Evolutionary conservation across 2,113 vertebrate species (phyloP).

Genomic region (Nothoprocta perdicaria): DNA sequence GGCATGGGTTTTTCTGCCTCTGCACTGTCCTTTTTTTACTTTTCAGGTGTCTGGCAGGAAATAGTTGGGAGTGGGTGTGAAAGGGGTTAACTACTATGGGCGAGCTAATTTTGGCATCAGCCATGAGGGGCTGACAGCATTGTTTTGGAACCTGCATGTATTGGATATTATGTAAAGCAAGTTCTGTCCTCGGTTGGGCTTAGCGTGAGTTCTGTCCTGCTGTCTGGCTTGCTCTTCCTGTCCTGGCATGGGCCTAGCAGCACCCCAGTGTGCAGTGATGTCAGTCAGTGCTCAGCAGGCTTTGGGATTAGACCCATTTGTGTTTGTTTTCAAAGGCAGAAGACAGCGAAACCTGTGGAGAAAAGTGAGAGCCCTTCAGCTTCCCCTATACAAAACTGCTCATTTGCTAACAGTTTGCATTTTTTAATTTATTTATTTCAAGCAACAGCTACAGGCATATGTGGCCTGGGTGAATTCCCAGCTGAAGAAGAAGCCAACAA

Average conservation of each 20-base stretch:
- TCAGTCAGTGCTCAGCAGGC: neutral
- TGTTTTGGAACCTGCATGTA: neutral
- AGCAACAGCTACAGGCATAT: slow-evolving; percentile 95
- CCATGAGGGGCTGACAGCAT: accelerated
- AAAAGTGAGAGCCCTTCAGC: neutral
- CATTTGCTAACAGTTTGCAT: neutral
- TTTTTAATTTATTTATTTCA: slow-evolving; percentile 36
- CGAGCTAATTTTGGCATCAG: neutral
- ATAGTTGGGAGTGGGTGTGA: neutral
- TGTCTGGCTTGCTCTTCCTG: neutral
- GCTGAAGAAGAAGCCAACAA: slow-evolving; percentile 87
- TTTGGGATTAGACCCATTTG: neutral
- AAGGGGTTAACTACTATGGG: neutral
- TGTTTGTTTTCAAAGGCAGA: neutral
- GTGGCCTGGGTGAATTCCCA: slow-evolving; percentile 98
- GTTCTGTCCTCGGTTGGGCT: neutral
- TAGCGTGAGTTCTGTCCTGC: neutral
- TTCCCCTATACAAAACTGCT: neutral
- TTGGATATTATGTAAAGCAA: neutral
- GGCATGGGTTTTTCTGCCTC: neutral
- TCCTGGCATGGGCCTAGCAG: neutral
- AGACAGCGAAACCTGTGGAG: neutral
- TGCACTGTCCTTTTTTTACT: neutral
- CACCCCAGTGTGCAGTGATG: neutral
- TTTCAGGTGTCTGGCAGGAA: neutral